Conservation (phyloP, 2,113 vertebrate species). For the Charina bottae region DNA sequence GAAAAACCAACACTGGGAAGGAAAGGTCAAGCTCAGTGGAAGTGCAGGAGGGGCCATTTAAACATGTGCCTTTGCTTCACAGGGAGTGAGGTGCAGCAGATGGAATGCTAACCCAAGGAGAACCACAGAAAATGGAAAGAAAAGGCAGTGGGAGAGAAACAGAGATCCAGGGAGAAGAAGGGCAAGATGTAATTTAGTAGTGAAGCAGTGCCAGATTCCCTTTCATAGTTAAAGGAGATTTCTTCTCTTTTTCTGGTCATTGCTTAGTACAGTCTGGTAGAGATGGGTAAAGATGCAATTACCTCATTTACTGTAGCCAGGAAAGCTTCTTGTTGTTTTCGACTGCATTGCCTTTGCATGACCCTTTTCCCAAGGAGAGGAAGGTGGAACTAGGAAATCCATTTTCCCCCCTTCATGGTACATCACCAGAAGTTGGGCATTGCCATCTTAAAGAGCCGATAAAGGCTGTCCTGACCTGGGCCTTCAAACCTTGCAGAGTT, state of each 20-base stretch:
- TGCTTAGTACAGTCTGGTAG: background rate
- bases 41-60: background rate
- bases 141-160: background rate
- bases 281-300: background rate
- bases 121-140: background rate
- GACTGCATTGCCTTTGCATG: background rate
- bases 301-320: background rate
- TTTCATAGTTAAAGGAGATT: background rate
- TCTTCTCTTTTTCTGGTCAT: background rate
- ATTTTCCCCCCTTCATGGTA: background rate
- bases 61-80: background rate
- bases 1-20: background rate
- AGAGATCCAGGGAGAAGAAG: background rate
- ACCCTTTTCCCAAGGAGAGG: background rate
- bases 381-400: background rate
- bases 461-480: background rate
- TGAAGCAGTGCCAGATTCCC: background rate
- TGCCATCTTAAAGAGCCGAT: background rate
- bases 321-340: background rate
- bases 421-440: background rate
- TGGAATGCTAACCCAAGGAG: background rate
- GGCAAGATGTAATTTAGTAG: background rate
- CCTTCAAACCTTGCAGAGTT: background rate
- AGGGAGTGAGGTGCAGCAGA: background rate
- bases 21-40: background rate